These are phyloP conservation scores for Aphelenchoides bicaudatus DNA, from an alignment of 2,888 invertebrate genomes.

Conservation along the genomic window DNA sequence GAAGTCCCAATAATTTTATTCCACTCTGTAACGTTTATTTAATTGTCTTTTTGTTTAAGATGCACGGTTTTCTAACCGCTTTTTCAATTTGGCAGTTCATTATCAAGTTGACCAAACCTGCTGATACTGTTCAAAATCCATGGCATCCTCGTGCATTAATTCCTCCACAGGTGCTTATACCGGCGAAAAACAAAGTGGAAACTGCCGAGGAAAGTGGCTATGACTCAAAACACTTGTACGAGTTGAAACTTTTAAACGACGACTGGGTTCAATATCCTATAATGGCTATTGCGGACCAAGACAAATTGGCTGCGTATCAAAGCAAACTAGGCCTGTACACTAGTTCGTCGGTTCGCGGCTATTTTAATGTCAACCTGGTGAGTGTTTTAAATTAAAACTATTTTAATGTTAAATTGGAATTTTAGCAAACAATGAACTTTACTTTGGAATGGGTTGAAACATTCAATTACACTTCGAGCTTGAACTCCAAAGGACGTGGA, in stretches of 20 bases:
- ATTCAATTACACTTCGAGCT: not conserved
- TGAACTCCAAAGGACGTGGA: conserved; percentile 71
- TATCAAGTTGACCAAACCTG: not conserved
- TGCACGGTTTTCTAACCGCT: not conserved
- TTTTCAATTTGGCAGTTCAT: not conserved
- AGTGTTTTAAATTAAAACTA: not conserved
- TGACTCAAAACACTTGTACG: not conserved
- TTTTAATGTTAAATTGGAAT: not conserved
- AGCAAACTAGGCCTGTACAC: not conserved
- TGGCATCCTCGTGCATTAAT: not conserved
- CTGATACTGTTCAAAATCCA: not conserved
- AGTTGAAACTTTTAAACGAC: not conserved
- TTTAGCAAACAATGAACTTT: not conserved
- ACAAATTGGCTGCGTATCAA: not conserved
- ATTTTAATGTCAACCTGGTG: not conserved
- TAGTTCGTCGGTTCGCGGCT: not conserved
- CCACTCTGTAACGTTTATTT: too few species aligned
- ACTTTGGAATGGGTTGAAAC: not conserved
- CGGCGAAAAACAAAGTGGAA: too few species aligned
- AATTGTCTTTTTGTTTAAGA: too few species aligned
- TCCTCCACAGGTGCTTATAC: too few species aligned
- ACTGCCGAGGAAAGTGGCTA: not conserved
- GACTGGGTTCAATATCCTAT: not conserved
- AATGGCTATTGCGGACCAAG: not conserved
- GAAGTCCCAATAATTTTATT: too few species aligned